Percentiles rank a stretch among this genome's conserved stretches.
Conservation (phyloP, 2,113 vertebrate genomes). For the Dromas ardeola region DNA sequence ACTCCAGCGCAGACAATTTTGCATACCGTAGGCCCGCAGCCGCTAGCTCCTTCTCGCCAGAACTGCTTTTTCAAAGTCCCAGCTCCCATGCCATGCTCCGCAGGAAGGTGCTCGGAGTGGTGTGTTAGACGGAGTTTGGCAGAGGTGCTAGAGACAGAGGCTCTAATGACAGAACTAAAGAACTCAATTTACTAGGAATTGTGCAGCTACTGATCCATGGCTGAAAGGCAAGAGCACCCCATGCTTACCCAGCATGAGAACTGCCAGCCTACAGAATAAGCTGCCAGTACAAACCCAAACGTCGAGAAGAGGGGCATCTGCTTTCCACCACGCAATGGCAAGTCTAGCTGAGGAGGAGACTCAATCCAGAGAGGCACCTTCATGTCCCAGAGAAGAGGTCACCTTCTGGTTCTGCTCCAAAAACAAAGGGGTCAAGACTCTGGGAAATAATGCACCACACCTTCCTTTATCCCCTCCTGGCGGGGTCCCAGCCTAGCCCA, state of each 20-base stretch:
- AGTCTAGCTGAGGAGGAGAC: background rate
- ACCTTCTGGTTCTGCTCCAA: background rate
- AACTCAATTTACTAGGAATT: background rate
- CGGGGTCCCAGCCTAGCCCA: background rate
- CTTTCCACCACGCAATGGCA: background rate
- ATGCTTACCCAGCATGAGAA: background rate
- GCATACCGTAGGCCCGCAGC: background rate
- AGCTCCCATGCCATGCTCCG: background rate
- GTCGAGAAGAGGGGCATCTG: background rate
- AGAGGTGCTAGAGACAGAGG: background rate
- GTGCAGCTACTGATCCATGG: background rate
- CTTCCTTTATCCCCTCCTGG: background rate
- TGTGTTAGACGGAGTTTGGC: background rate
- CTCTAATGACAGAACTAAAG: background rate
- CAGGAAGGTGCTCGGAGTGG: background rate
- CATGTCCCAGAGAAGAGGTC: background rate
- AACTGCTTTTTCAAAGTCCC: background rate
- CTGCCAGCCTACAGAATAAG: background rate
- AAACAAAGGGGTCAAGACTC: background rate
- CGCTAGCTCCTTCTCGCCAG: background rate
- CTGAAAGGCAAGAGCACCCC: background rate
- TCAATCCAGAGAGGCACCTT: background rate
- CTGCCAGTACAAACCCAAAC: background rate
- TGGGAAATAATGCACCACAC: background rate
- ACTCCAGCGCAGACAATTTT: background rate